Conservation (phyloP, 2,888 invertebrate species). For the Sphaeridia pumilis region DNA sequence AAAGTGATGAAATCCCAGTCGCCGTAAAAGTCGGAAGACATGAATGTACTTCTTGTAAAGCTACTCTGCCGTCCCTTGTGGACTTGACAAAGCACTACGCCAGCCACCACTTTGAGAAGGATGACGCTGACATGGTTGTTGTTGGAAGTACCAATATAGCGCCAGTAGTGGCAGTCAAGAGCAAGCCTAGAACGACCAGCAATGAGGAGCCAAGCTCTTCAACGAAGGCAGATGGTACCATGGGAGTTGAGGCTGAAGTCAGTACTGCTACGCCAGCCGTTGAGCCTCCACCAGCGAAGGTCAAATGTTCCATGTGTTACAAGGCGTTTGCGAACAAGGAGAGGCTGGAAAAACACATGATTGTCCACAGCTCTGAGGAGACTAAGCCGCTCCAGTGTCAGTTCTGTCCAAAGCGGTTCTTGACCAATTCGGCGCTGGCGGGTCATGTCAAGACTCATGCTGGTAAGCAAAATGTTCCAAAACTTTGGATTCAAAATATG, state of each 20-base stretch:
- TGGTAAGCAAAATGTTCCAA: constrained; percentile 38
- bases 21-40: neutral
- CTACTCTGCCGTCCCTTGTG: constrained; percentile 3
- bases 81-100: constrained; percentile 7
- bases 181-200: neutral
- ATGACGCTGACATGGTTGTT: neutral
- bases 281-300: constrained; percentile 37
- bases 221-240: neutral
- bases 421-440: constrained; percentile 58
- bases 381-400: constrained; percentile 57
- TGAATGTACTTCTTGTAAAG: constrained; percentile 6
- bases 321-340: constrained; percentile 53
- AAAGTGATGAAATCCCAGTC: neutral
- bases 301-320: constrained; percentile 54
- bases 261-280: neutral
- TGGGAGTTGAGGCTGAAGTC: neutral
- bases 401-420: constrained; percentile 53
- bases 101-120: constrained; percentile 7
- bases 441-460: constrained; percentile 59
- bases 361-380: constrained; percentile 55
- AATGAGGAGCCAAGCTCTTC: neutral
- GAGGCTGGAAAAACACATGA: constrained; percentile 51
- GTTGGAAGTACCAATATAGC: neutral
- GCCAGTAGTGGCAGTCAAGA: neutral
- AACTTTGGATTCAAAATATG: neutral